These are phyloP conservation scores for Myxocyprinus asiaticus DNA, from an alignment of 2,113 vertebrate genomes.

Conservation along the genomic window DNA sequence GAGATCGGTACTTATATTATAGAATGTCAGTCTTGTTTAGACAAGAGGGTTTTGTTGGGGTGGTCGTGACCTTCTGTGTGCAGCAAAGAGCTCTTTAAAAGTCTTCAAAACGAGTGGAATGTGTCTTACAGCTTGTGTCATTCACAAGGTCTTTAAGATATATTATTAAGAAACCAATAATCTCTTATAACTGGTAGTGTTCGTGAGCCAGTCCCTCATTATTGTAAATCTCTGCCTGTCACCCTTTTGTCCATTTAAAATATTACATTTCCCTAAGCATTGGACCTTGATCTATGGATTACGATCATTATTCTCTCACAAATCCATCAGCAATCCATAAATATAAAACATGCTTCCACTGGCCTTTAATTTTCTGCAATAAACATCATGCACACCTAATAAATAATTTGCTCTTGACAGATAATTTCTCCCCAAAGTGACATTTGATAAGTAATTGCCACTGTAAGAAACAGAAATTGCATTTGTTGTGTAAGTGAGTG, in stretches of 20 bases:
- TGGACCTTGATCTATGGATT: no score
- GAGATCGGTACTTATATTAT: background rate
- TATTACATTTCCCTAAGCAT: background rate
- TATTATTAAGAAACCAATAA: conserved; percentile 45
- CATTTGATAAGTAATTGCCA: no score
- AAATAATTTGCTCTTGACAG: no score
- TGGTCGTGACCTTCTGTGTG: conserved; percentile 26
- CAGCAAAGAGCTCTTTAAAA: no score
- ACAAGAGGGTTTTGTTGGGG: conserved; percentile 7
- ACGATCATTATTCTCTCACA: no score
- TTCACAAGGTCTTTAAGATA: conserved; percentile 5
- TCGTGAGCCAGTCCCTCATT: background rate
- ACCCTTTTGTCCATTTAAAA: background rate
- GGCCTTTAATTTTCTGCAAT: background rate
- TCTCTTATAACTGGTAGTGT: conserved; percentile 24
- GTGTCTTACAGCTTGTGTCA: conserved; percentile 22
- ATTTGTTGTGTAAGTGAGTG: no score
- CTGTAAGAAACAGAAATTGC: no score
- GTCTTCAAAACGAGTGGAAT: conserved; percentile 24
- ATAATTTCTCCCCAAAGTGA: no score
- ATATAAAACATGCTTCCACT: no score
- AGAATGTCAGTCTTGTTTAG: conserved; percentile 15
- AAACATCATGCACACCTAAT: no score
- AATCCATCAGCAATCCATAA: no score
- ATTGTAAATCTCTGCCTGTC: background rate